These are phyloP conservation scores for Saccostrea glomerata DNA, from an alignment of 1,140 invertebrate species.

Conservation along the genomic window DNA sequence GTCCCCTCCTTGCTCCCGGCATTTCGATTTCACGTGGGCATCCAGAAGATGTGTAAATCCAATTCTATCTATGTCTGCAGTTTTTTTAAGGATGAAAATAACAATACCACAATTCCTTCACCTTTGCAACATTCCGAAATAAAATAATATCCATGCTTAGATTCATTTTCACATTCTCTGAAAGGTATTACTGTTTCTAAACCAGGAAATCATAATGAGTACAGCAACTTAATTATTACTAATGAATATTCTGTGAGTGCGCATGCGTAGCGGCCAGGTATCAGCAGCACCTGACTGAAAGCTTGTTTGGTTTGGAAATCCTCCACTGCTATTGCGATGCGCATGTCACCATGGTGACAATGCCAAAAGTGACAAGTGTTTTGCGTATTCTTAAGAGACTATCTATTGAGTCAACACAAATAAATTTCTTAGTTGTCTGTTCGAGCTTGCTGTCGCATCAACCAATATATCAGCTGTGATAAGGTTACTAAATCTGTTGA, in stretches of 20 bases:
- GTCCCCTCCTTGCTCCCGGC: conserved; percentile 83
- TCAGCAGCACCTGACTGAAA: conserved; percentile 53
- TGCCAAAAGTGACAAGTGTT: conserved; percentile 45
- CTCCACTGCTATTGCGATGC: conserved; percentile 49
- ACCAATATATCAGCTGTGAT: background rate
- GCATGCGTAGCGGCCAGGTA: conserved; percentile 53
- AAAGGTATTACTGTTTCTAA: conserved; percentile 30
- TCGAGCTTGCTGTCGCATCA: background rate
- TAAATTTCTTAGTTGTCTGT: conserved; percentile 25
- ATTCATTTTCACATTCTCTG: conserved; percentile 39
- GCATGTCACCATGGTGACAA: conserved; percentile 54
- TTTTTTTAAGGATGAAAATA: conserved; percentile 9
- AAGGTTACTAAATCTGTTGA: conserved; percentile 28
- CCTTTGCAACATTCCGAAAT: conserved; percentile 3
- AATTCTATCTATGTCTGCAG: conserved; percentile 2
- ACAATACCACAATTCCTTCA: conserved; percentile 7
- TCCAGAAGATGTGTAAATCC: background rate
- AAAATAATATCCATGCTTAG: background rate
- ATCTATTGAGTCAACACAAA: conserved; percentile 42
- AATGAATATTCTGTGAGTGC: conserved; percentile 53
- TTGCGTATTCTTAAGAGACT: conserved; percentile 40
- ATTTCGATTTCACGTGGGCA: conserved; percentile 54
- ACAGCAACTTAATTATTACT: conserved; percentile 53
- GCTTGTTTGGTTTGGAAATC: conserved; percentile 53
- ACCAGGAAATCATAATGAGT: conserved; percentile 45